Conservation (phyloP, 2,888 invertebrate species). For the Corbicula japonica region DNA sequence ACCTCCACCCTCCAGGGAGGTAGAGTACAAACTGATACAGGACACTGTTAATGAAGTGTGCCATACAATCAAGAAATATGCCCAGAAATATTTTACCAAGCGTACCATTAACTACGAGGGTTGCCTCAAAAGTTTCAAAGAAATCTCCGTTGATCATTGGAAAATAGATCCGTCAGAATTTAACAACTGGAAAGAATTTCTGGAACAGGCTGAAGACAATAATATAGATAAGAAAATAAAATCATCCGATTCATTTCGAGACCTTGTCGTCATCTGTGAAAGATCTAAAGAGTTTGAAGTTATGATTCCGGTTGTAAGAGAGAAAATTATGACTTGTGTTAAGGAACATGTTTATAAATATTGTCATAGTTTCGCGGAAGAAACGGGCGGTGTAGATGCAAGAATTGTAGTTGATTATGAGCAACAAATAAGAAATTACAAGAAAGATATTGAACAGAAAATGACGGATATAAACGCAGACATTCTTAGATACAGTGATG, state of each 20-base stretch:
- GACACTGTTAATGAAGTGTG: constrained; percentile 72
- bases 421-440: constrained; percentile 66
- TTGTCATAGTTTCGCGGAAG: constrained; percentile 77
- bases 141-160: constrained; percentile 61
- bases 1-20: constrained; percentile 73
- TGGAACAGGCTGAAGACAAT: constrained; percentile 62
- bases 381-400: constrained; percentile 72
- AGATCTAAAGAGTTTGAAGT: constrained; percentile 73
- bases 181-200: constrained; percentile 73
- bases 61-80: constrained; percentile 70
- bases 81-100: constrained; percentile 67
- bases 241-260: constrained; percentile 57
- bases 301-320: constrained; percentile 69
- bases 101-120: constrained; percentile 63
- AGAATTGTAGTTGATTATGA: constrained; percentile 73
- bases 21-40: constrained; percentile 72
- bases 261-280: constrained; percentile 71
- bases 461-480: constrained; percentile 71
- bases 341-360: constrained; percentile 75
- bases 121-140: constrained; percentile 63
- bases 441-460: constrained; percentile 70
- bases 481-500: constrained; percentile 74
- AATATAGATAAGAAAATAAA: constrained; percentile 56
- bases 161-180: constrained; percentile 59
- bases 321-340: constrained; percentile 68